phyloP scores from a whole-genome alignment of 2,113 vertebrate genomes.

The Austrofundulus limnaeus region DNA sequence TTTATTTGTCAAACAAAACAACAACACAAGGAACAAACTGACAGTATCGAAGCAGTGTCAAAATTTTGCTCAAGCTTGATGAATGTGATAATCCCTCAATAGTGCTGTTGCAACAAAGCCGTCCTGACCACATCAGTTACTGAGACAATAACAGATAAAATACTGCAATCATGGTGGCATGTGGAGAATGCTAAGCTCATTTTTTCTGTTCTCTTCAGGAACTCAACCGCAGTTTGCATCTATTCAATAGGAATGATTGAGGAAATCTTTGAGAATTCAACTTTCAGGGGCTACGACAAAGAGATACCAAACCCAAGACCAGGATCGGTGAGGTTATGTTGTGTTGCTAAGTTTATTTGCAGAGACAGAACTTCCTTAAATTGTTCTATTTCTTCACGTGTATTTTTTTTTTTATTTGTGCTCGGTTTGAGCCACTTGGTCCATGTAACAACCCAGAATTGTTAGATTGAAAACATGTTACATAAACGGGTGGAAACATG shows the following conservation, averaged over 20 bases:
- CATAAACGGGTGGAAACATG: slow-evolving; percentile 14
- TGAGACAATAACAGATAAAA: not conserved
- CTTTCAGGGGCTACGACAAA: slow-evolving; percentile 81
- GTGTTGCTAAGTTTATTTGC: slow-evolving; percentile 11
- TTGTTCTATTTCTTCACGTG: slow-evolving; percentile 15
- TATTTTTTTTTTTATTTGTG: not conserved
- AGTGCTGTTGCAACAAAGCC: not conserved
- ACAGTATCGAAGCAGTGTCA: not conserved
- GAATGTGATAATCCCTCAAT: not conserved
- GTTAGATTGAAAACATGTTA: not conserved
- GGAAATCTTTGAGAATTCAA: slow-evolving; percentile 81
- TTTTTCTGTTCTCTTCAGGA: slow-evolving; percentile 75
- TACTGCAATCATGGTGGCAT: not conserved
- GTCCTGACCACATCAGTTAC: not conserved
- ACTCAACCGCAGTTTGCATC: slow-evolving; percentile 88
- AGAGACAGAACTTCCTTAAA: not conserved
- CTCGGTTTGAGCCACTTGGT: not conserved
- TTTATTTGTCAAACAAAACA: slow-evolving; percentile 12
- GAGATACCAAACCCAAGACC: slow-evolving; percentile 81
- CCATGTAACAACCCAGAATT: not conserved
- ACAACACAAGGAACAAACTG: not conserved
- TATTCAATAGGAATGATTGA: slow-evolving; percentile 86
- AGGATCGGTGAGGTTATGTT: slow-evolving; percentile 80
- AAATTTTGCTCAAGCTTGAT: too few species aligned
- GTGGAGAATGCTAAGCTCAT: not conserved